phyloP scores from a whole-genome alignment of 2,113 vertebrate genomes.

The Halcyon malimbica region DNA sequence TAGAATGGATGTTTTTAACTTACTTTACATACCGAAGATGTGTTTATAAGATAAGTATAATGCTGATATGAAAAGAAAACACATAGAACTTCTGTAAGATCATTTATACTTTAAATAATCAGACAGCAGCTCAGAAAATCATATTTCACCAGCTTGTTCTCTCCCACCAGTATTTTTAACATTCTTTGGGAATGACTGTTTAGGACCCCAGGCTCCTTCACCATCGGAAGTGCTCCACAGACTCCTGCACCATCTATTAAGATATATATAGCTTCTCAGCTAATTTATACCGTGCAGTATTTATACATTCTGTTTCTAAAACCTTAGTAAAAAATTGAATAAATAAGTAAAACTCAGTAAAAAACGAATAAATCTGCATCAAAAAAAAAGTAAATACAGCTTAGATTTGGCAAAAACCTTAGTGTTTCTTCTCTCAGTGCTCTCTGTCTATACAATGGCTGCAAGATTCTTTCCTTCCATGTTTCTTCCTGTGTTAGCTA shows the following conservation, averaged over 20 bases:
- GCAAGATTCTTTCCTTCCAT: not conserved
- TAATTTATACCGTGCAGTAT: rapidly evolving
- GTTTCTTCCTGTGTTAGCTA: not conserved
- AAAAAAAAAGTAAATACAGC: not conserved
- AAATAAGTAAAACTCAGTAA: too few relatives aligned
- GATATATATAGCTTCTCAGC: not conserved
- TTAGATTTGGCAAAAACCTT: not conserved
- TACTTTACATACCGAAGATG: not conserved
- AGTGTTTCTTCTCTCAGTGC: not conserved
- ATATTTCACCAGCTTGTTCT: not conserved
- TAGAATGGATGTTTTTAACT: slow-evolving; percentile 16
- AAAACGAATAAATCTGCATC: not conserved
- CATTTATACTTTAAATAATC: slow-evolving; percentile 23
- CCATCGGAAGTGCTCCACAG: not conserved
- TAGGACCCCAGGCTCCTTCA: not conserved
- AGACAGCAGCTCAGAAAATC: not conserved
- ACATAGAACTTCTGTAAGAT: not conserved
- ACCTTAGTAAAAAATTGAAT: not conserved
- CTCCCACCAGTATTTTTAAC: slow-evolving; percentile 19
- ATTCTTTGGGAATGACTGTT: not conserved
- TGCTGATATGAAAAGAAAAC: not conserved
- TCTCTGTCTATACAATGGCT: not conserved
- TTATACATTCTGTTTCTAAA: not conserved
- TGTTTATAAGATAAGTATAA: slow-evolving; percentile 39
- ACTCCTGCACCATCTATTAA: not conserved